phyloP scores from a whole-genome alignment of 2,888 invertebrate species.

The Troides oblongomaculatus region DNA sequence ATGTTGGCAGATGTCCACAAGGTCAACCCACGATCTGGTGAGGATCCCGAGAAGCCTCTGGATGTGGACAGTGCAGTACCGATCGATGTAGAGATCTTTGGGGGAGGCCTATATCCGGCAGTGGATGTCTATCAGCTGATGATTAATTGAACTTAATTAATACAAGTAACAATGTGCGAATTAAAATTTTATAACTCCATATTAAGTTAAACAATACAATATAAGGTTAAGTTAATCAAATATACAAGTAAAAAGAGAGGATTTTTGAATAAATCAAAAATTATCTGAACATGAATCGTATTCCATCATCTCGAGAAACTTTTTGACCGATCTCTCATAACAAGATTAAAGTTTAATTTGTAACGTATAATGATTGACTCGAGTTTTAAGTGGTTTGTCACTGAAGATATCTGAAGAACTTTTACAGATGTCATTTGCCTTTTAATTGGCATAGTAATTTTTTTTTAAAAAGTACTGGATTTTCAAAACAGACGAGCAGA shows the following conservation, averaged over 20 bases:
- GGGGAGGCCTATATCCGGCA: too few species aligned
- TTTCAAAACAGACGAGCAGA: neutral
- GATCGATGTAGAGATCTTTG: too few species aligned
- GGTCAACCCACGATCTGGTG: too few species aligned
- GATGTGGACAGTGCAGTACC: too few species aligned
- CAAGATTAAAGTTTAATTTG: conserved; percentile 27
- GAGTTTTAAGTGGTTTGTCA: conserved; percentile 17
- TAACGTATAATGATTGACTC: conserved; percentile 7
- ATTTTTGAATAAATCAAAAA: conserved; percentile 2
- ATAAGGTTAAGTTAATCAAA: too few species aligned
- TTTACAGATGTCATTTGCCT: neutral
- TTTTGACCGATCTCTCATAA: conserved; percentile 13
- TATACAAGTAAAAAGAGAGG: neutral
- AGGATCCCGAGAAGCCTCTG: too few species aligned
- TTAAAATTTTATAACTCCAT: too few species aligned
- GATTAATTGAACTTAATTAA: too few species aligned
- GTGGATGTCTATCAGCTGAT: too few species aligned
- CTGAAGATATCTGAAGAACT: neutral
- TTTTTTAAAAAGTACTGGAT: neutral
- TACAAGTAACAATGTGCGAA: too few species aligned
- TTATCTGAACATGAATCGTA: neutral
- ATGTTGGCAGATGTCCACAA: too few species aligned
- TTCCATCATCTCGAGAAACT: conserved; percentile 9
- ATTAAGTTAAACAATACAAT: too few species aligned
- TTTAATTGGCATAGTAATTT: neutral